These are phyloP conservation scores for Phenganax marumi DNA, from an alignment of 92 coral and sea anemone species.

Conservation along the genomic window DNA sequence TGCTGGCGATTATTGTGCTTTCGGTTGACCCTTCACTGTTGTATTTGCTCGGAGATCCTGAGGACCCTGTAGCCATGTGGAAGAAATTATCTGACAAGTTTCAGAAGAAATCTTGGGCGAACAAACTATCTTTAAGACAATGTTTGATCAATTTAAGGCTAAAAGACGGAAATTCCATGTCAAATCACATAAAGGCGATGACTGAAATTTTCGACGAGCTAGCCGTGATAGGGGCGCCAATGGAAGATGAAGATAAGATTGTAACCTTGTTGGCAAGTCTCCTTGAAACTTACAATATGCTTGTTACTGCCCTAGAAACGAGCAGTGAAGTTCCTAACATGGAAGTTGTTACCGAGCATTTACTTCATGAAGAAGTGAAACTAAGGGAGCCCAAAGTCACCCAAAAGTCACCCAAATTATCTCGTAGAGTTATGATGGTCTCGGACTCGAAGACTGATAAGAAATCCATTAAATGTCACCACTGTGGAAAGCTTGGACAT, in stretches of 20 bases:
- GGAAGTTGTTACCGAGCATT: constrained; percentile 60
- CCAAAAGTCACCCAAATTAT: constrained; percentile 5
- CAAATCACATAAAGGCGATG: constrained; percentile 51
- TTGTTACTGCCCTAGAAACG: constrained; percentile 49
- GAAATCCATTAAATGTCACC: constrained; percentile 26
- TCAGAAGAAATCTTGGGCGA: constrained; percentile 62
- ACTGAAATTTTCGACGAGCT: constrained; percentile 61
- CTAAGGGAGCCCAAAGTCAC: constrained; percentile 50
- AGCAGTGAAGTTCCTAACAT: constrained; percentile 42
- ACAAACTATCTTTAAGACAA: constrained; percentile 52
- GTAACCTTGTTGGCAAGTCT: constrained; percentile 28
- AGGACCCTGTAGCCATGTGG: constrained; percentile 58
- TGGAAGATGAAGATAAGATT: constrained; percentile 58
- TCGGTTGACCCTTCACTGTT: constrained; percentile 53
- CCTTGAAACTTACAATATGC: constrained; percentile 9
- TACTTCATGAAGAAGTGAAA: constrained; percentile 65
- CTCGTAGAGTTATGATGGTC: constrained; percentile 44
- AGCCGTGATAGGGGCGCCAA: constrained; percentile 58
- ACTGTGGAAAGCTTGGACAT: constrained; percentile 46
- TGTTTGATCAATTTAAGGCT: constrained; percentile 45
- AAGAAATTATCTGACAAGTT: constrained; percentile 58
- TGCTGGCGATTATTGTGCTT: constrained; percentile 57
- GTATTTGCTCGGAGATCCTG: constrained; percentile 59
- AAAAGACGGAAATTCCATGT: constrained; percentile 54
- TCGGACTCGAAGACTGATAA: constrained; percentile 24